Conservation (phyloP, 2,797 vertebrate genomes). For the Miichthys miiuy region DNA sequence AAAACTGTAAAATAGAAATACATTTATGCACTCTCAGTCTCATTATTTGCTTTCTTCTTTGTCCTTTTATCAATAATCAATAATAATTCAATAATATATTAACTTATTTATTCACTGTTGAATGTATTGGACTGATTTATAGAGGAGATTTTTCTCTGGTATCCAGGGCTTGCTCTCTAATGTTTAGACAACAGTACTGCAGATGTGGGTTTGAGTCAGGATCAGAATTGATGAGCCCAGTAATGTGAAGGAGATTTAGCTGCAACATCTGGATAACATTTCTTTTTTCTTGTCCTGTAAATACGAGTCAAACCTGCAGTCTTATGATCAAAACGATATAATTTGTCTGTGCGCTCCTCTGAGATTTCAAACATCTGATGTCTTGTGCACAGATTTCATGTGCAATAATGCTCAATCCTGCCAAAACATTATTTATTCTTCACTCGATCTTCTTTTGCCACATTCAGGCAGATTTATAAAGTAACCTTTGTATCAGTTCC, state of each 20-base stretch:
- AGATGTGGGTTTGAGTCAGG: constrained; percentile 2
- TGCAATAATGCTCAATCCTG: constrained; percentile 35
- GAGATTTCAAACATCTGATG: constrained; percentile 43
- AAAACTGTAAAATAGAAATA: background rate
- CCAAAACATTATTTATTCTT: constrained; percentile 25
- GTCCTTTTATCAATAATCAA: background rate
- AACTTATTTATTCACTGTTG: background rate
- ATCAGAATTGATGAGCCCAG: constrained; percentile 25
- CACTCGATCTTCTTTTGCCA: constrained; percentile 44
- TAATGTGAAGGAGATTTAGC: constrained; percentile 14
- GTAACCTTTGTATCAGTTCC: constrained; percentile 4
- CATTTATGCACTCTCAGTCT: background rate
- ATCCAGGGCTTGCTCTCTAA: background rate
- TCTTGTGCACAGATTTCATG: background rate
- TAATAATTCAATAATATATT: background rate
- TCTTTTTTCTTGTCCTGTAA: constrained; percentile 24
- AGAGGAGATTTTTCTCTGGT: background rate
- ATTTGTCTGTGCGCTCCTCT: constrained; percentile 49
- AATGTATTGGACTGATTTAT: background rate
- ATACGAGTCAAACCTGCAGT: constrained; percentile 25
- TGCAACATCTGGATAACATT: constrained; percentile 25
- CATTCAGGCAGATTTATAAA: constrained; percentile 14
- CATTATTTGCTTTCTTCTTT: background rate
- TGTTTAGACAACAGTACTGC: constrained; percentile 7
- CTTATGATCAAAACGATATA: constrained; percentile 33